Evolutionary conservation across 1,140 invertebrate genomes (phyloP), one percentile per base, ranked within the genome.

Genomic region (Bombus impatiens): DNA sequence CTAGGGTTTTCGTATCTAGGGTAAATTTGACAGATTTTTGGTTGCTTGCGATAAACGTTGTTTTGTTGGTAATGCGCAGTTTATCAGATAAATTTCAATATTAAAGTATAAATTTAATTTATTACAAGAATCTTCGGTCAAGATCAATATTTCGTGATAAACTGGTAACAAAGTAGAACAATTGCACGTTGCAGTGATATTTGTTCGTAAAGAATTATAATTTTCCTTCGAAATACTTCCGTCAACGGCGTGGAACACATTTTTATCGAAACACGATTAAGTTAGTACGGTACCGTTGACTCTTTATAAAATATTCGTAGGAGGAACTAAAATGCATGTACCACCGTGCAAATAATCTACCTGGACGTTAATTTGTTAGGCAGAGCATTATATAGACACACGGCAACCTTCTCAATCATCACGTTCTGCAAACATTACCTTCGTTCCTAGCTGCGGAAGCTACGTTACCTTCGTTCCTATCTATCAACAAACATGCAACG

Each of bases 351-450:
- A 71, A 71, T 71, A 71, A 71, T 71, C 40, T 42, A 25, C 37
- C 25, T 71, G 40, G 22, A 42, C 70, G 13, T 42, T 71, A 71
- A 71, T 71, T 71, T 71, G 28, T 71, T 42, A 28, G 28, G n/a
- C 25, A 15, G 12, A 42, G 70, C 70, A 13, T 42, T n/a, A 40
- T 42, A 40, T 42, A 71, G 25, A 71, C 28, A 32, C 40, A 8
- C 15, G 44, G 42, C 42, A 74, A 9, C 15, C 8, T 15, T 22
- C 28, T 42, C n/a, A 8, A 42, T 2, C 28, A 44, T 72, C 71
- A 74, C 71, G 71, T 74, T 74, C 42, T 18, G 5, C 71, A 74
- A 74, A 74, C 74, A 35, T 75, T 75, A 53, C 22, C 74, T 53
- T 75, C n/a, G 28, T 22, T 12, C 28, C 71, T 10, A 5, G 13